A percentile compares a stretch with the other conserved stretches of the same genome.
phyloP scores from a whole-genome alignment of 2,113 vertebrate genomes.

The Malaclemys terrapin region DNA sequence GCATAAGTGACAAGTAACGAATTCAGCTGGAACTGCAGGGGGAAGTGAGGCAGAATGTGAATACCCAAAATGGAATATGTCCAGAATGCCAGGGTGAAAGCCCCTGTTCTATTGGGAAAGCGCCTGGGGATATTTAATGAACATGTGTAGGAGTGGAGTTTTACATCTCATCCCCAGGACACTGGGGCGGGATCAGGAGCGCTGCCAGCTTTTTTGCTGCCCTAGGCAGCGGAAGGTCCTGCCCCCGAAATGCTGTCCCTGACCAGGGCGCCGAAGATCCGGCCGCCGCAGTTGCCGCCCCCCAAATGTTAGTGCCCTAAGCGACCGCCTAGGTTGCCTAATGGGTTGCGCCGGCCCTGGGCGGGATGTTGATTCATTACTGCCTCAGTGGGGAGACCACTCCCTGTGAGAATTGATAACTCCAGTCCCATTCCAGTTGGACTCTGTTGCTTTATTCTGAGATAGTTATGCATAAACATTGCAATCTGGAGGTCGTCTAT shows the following conservation, averaged over 20 bases:
- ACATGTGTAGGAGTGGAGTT: neutral
- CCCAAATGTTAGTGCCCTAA: no score
- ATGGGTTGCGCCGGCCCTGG: no score
- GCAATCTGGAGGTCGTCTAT: neutral
- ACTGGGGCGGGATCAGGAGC: neutral
- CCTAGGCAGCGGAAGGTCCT: no score
- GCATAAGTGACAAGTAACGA: neutral
- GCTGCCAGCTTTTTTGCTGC: no score
- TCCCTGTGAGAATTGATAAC: neutral
- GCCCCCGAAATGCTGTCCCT: no score
- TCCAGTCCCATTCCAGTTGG: neutral
- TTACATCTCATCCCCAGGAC: neutral
- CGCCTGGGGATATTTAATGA: neutral
- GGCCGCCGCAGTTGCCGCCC: no score
- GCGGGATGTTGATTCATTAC: neutral
- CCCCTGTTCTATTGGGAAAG: fast-evolving
- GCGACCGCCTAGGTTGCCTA: no score
- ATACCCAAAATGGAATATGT: fast-evolving
- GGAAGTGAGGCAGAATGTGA: neutral
- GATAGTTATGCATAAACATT: no score
- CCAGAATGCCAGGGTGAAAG: neutral
- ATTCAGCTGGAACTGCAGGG: neutral
- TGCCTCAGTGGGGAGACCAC: neutral
- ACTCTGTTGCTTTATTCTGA: neutral
- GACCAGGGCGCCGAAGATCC: no score